Conservation (phyloP, 2,113 vertebrate species). For the Montifringilla adamsi region DNA sequence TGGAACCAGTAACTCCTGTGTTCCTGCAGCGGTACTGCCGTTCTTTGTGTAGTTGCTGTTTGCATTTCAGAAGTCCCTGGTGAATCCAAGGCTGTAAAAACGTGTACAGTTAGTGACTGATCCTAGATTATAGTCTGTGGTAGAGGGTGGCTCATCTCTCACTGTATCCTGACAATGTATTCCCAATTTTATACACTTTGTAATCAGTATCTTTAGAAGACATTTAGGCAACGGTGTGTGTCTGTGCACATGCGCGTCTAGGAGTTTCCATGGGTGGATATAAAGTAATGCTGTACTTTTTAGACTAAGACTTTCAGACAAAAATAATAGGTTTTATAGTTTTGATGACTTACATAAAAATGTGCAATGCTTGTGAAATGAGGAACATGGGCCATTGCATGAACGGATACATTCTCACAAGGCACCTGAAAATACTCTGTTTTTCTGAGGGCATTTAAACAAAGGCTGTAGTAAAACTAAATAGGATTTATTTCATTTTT, state of each 20-base stretch:
- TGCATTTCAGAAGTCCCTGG: conserved; percentile 20
- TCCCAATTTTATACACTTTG: conserved; percentile 68
- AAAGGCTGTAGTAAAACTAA: not conserved
- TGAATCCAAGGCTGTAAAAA: conserved; percentile 48
- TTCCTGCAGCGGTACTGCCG: not conserved
- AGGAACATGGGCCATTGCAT: conserved; percentile 46
- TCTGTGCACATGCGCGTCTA: conserved; percentile 5
- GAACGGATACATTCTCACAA: not conserved
- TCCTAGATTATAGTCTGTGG: conserved; percentile 65
- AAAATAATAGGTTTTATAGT: conserved; percentile 13
- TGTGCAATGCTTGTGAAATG: conserved; percentile 32
- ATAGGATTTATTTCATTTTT: conserved; percentile 1
- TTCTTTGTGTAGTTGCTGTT: conserved; percentile 31
- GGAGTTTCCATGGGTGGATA: conserved; percentile 11
- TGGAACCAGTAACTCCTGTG: not conserved
- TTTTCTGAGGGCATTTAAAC: conserved; percentile 28
- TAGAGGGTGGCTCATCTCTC: conserved; percentile 56
- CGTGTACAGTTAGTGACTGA: conserved; percentile 62
- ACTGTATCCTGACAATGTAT: conserved; percentile 52
- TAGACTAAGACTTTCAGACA: conserved; percentile 38
- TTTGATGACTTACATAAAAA: conserved; percentile 36
- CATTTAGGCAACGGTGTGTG: conserved; percentile 60
- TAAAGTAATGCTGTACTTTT: conserved; percentile 54
- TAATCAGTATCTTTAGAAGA: conserved; percentile 70
- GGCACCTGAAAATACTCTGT: not conserved